Conservation (phyloP, 2,113 vertebrate species). For the Oceanites oceanicus region DNA sequence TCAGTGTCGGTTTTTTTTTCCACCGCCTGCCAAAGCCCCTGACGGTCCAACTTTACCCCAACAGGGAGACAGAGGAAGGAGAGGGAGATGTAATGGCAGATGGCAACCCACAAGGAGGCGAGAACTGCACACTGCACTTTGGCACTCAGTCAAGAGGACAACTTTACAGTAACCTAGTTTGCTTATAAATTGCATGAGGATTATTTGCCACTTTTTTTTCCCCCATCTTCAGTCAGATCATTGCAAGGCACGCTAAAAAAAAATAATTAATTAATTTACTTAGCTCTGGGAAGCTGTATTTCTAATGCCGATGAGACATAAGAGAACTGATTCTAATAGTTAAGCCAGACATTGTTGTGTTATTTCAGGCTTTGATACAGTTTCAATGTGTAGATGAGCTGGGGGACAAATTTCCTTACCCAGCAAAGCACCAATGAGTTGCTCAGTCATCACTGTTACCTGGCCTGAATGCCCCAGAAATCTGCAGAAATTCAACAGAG, state of each 20-base stretch:
- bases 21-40: background rate
- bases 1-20: background rate
- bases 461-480: background rate
- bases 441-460: background rate
- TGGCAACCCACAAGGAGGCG: slow-evolving; percentile 48
- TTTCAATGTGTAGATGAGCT: background rate
- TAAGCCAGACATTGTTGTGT: background rate
- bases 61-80: slow-evolving; percentile 24
- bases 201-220: background rate
- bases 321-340: background rate
- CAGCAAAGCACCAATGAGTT: background rate
- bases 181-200: background rate
- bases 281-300: background rate
- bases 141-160: slow-evolving; percentile 29
- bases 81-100: slow-evolving; percentile 41
- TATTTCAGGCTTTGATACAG: background rate
- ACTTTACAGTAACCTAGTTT: slow-evolving; percentile 56
- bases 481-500: background rate
- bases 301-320: background rate
- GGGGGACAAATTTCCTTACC: background rate
- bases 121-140: slow-evolving; percentile 42
- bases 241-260: background rate
- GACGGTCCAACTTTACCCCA: slow-evolving; percentile 5
- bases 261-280: background rate
- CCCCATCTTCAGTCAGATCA: background rate